Evolutionary conservation across 2,797 vertebrate genomes (phyloP).

Genomic region (Alca torda): DNA sequence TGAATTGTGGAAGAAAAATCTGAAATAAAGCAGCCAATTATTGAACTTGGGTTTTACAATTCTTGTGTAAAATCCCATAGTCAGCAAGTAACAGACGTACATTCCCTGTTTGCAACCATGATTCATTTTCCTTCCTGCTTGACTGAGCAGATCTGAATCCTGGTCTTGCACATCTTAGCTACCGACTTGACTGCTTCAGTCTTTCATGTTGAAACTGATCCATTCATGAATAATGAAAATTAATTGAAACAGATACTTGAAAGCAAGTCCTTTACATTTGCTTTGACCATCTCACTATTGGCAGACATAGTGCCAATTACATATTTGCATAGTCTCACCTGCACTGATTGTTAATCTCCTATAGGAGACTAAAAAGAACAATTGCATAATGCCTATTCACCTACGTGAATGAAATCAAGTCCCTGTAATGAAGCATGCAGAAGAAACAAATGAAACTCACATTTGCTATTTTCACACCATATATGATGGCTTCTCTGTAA

Average conservation of each 20-base stretch:
- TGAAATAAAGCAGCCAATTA: neutral
- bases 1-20: neutral
- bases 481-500: neutral
- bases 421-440: neutral
- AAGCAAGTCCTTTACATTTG: neutral
- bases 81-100: neutral
- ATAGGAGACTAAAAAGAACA: neutral
- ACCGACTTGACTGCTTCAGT: neutral
- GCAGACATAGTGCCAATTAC: neutral
- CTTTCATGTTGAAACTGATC: neutral
- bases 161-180: neutral
- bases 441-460: neutral
- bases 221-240: neutral
- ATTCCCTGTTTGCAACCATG: neutral
- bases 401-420: neutral
- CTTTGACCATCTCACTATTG: neutral
- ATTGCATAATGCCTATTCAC: neutral
- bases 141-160: neutral
- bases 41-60: neutral
- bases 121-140: neutral
- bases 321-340: neutral
- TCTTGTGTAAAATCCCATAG: neutral
- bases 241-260: neutral
- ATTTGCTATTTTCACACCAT: neutral
- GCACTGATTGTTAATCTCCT: neutral